Base-by-base conservation (phyloP, 2,797 vertebrate species). In the Heterohyrax brucei region DNA sequence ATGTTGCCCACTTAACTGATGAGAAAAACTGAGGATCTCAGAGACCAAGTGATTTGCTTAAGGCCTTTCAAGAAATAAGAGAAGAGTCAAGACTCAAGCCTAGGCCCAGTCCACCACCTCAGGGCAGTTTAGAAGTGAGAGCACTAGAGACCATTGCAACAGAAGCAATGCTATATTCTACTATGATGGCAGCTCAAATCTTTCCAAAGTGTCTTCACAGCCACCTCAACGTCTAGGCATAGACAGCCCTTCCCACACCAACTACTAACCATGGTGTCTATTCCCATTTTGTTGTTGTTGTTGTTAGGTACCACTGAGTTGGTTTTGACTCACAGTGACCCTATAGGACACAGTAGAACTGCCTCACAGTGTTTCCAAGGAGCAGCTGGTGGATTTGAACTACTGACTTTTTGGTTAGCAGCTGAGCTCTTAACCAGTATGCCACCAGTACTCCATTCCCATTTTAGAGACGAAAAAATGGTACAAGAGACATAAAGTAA, bases 391-490 rank as follows among this genome's bases (percentile, higher is more conserved):
- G 13, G 53, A 56, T 56, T 16, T 56, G 53, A 56, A 56, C 53
- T 56, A 16, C 53, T 16, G 18, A 56, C 53, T 16, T 56, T 56
- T 16, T 56, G 53, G 53, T 56, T 56, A 56, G 53, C 53, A 56
- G 53, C 53, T 56, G 53, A 14, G 53, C 53, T 56, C 53, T 56
- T 56, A 56, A 56, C 53, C 53, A 56, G 3, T 56, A 56, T 16
- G 53, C 53, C 13, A 16, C 53, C 53, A 56, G 53, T 12, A 8
- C 53, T 56, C 53, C 53, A 56, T 91, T 73, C 48, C 94, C 7
- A 62, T 70, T 91, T 73, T 44, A 94, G 84, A 95, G 66, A 62
- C 62, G 85, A 94, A 39, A 72, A 88, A 50, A 91, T 7, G 30
- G 48, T 66, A 93, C 46, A 46, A 48, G 59, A 85, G 89, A 66